Percentiles rank a stretch among this genome's conserved stretches.
Conservation (phyloP, 1,140 invertebrate species). For the Wasmannia auropunctata region DNA sequence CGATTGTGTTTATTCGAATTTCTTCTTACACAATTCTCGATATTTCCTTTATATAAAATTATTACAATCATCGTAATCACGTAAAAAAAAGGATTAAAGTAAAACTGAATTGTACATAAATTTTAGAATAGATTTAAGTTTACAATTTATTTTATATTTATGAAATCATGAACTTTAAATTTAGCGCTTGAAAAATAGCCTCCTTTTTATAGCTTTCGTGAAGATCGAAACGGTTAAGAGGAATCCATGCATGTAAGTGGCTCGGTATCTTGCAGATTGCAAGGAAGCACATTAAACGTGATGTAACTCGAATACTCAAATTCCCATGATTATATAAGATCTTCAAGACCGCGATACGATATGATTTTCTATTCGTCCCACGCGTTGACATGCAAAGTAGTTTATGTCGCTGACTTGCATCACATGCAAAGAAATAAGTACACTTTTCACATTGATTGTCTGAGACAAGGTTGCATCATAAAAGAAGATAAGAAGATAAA, state of each 20-base stretch:
- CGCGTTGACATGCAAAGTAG: slow-evolving; percentile 49
- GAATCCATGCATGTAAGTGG: background rate
- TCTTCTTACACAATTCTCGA: background rate
- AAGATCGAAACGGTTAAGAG: background rate
- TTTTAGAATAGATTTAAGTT: background rate
- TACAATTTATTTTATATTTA: background rate
- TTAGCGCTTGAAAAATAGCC: background rate
- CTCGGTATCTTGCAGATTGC: background rate
- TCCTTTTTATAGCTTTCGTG: background rate
- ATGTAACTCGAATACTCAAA: slow-evolving; percentile 8
- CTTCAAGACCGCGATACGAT: background rate
- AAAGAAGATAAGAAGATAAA: background rate
- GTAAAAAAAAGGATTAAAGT: background rate
- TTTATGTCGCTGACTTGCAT: background rate
- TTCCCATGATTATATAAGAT: slow-evolving; percentile 34
- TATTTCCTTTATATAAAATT: background rate
- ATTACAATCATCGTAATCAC: background rate
- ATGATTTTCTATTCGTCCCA: background rate
- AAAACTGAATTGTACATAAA: background rate
- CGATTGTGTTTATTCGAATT: background rate
- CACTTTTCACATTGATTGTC: background rate
- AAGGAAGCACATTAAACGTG: background rate
- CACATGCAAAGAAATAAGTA: slow-evolving; percentile 2
- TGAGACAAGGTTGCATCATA: background rate
- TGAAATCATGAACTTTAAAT: background rate